Base-by-base conservation (phyloP, 1,140 invertebrate species). In the Eriocheir sinensis region DNA sequence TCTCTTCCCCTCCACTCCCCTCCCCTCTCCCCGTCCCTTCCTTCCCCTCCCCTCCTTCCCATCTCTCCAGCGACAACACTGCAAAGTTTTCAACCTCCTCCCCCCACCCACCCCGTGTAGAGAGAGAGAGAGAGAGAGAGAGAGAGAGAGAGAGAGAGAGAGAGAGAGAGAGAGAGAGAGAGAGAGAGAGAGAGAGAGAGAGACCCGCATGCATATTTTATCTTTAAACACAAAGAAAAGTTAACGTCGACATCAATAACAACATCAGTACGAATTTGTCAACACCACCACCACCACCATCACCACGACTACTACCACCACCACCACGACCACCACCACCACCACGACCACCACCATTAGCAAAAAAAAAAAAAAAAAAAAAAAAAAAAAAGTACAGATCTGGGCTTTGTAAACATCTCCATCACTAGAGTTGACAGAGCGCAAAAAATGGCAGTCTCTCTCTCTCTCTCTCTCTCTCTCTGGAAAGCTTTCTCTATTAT, bases 121-220 rank as follows among this genome's bases (percentile, higher is more conserved):
- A 48, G 44, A 48, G 44, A 48, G 44, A 48, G 44, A 48, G 44
- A 48, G 44, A 48, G 44, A 48, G 44, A 48, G 44, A 48, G 44
- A 48, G 15, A 15, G 15, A 15, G 15, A 15, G 15, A 15, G 15
- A 15, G 15, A 15, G 44, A 48, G 44, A 48, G 44, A 15, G 44
- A 15, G 15, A 48, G 53, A 60, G 53, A 60, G 53, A 60, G 53
- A 60, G 53, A 60, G 60, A 72, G 60, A 72, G 60, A 72, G 60
- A 72, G 60, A 72, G 27, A 72, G 60, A 72, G 60, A 72, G 60
- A n/a, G 60, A n/a, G 60, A 72, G 60, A 72, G 60, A 72, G 17
- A 72, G 21, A 72, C 60, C 60, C 60, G 60, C 60, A 72, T 72
- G n/a, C 60, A 72, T n/a, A 72, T 4, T 0, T 72, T 72, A 72